phyloP scores from a whole-genome alignment of 2,888 invertebrate species.

The Philonicus albiceps region DNA sequence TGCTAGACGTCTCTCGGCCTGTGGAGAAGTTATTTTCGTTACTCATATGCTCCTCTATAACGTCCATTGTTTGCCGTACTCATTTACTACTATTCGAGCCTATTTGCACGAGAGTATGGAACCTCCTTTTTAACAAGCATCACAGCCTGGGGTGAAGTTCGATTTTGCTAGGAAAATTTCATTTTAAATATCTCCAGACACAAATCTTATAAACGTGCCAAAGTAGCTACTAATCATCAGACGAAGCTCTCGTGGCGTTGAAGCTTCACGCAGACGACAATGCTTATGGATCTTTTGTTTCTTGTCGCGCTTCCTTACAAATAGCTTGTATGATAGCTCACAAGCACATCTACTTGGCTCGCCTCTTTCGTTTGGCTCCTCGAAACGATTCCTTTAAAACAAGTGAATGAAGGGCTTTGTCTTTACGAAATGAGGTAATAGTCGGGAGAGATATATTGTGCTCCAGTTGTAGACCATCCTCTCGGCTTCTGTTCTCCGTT shows the following conservation, averaged over 20 bases:
- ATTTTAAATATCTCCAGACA: conserved; percentile 19
- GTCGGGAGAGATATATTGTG: conserved; percentile 5
- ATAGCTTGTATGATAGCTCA: neutral
- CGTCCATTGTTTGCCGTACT: neutral
- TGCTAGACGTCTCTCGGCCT: neutral
- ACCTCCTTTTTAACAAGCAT: neutral
- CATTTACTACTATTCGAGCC: neutral
- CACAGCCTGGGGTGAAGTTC: neutral
- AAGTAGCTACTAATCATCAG: conserved; percentile 39
- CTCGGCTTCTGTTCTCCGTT: neutral
- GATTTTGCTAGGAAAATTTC: conserved; percentile 23
- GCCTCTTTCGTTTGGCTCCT: neutral
- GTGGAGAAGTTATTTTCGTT: neutral
- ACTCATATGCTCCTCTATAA: neutral
- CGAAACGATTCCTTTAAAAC: conserved; percentile 13
- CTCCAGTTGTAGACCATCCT: conserved; percentile 10
- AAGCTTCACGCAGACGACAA: neutral
- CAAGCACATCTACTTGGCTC: neutral
- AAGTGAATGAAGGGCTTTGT: conserved; percentile 24
- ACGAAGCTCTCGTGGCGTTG: neutral
- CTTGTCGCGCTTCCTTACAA: neutral
- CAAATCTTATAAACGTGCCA: conserved; percentile 30
- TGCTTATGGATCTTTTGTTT: conserved; percentile 21
- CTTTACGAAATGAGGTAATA: conserved; percentile 18
- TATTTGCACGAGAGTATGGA: neutral